Conservation (phyloP, 2,113 vertebrate species). For the Psephotus haematonotus region DNA sequence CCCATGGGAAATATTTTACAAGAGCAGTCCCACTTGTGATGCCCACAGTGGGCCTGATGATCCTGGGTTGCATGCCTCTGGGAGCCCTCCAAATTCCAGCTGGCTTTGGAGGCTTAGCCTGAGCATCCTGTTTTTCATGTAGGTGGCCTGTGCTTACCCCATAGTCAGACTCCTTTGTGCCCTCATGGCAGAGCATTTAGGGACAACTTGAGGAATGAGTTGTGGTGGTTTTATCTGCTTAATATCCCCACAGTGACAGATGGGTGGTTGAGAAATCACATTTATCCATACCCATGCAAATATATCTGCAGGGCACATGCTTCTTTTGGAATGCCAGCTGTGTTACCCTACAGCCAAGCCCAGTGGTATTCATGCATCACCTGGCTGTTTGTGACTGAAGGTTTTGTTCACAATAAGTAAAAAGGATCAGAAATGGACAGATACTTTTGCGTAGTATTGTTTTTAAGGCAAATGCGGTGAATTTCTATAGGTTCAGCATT, state of each 20-base stretch:
- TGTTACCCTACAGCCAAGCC: background rate
- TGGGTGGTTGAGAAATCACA: background rate
- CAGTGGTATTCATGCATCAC: background rate
- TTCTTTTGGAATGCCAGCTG: slow-evolving; percentile 10
- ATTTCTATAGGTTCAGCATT: background rate
- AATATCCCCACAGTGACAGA: background rate
- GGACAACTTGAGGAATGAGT: background rate
- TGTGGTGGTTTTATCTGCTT: background rate
- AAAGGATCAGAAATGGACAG: background rate
- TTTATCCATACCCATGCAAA: background rate
- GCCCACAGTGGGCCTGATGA: fast-evolving
- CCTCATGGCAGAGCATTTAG: background rate
- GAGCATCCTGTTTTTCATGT: background rate
- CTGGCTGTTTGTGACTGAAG: background rate
- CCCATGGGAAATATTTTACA: fast-evolving
- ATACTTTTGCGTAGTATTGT: background rate
- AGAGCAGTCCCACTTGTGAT: background rate
- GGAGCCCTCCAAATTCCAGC: background rate
- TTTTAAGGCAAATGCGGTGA: background rate
- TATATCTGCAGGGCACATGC: background rate
- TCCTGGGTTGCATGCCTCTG: fast-evolving
- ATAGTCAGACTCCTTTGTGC: background rate
- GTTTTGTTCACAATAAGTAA: background rate
- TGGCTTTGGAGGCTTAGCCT: background rate
- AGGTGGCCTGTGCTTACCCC: background rate